Conservation (phyloP, 2,113 vertebrate genomes). For the Chrysochloris asiatica region DNA sequence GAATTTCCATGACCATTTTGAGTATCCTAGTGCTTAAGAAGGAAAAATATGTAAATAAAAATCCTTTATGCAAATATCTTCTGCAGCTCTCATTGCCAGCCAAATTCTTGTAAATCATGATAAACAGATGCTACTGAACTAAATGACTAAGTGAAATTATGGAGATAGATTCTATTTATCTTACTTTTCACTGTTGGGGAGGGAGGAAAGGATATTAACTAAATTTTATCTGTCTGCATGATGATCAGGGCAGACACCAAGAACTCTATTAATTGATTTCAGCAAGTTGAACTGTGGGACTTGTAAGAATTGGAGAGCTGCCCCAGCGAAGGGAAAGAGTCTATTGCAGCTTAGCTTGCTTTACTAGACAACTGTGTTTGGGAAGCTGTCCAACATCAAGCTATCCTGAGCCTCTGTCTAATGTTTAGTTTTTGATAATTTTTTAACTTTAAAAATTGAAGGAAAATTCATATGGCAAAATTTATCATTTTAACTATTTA, state of each 20-base stretch:
- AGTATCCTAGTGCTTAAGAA: slow-evolving; percentile 82
- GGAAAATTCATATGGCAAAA: slow-evolving; percentile 14
- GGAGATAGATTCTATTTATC: slow-evolving; percentile 73
- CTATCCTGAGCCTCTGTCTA: slow-evolving; percentile 51
- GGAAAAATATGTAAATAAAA: slow-evolving; percentile 78
- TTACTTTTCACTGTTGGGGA: slow-evolving; percentile 70
- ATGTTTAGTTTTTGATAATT: slow-evolving; percentile 29
- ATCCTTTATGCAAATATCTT: slow-evolving; percentile 74
- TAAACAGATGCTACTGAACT: slow-evolving; percentile 73
- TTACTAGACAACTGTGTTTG: slow-evolving; percentile 67
- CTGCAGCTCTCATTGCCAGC: slow-evolving; percentile 64
- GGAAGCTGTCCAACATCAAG: slow-evolving; percentile 77
- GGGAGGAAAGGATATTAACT: slow-evolving; percentile 63
- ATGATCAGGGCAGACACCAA: slow-evolving; percentile 55
- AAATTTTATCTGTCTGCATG: slow-evolving; percentile 60
- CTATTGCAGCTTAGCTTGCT: slow-evolving; percentile 65
- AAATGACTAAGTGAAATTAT: slow-evolving; percentile 76
- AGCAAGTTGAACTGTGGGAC: slow-evolving; percentile 65
- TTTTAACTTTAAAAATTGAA: background rate
- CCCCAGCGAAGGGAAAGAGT: background rate
- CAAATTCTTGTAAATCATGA: slow-evolving; percentile 74
- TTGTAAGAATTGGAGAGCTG: background rate
- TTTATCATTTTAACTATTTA: background rate
- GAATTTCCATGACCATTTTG: slow-evolving; percentile 84
- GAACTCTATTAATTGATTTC: slow-evolving; percentile 81